A percentile compares a stretch with the other conserved stretches of the same genome.
Conservation (phyloP, 2,797 vertebrate species). For the Alectoris magna region DNA sequence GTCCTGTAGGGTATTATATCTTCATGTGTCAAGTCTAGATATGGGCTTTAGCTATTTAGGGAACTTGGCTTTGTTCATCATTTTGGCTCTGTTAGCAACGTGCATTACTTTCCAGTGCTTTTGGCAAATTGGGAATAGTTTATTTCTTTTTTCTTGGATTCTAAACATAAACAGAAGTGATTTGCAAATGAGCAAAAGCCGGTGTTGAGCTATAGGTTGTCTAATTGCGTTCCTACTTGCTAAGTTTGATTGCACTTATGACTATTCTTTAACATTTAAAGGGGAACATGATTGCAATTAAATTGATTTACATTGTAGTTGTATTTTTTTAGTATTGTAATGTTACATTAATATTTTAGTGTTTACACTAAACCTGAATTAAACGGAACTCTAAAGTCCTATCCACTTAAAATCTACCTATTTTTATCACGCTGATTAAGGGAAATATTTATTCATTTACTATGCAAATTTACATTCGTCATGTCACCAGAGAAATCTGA, state of each 20-base stretch:
- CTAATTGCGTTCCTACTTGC: neutral
- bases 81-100: neutral
- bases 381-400: neutral
- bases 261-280: neutral
- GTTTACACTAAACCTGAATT: neutral
- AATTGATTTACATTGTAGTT: neutral
- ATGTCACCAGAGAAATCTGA: neutral
- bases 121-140: neutral
- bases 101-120: neutral
- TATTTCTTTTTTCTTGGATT: neutral
- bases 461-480: neutral
- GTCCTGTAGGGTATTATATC: neutral
- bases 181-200: constrained; percentile 13
- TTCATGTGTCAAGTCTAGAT: neutral
- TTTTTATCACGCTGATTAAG: neutral
- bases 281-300: neutral
- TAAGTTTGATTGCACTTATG: neutral
- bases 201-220: neutral
- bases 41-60: neutral
- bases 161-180: neutral
- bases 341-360: neutral
- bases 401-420: neutral
- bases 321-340: neutral
- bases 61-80: neutral
- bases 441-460: neutral